Evolutionary conservation across 2,888 invertebrate species (phyloP).

Genomic region (Anthoptus insignis): DNA sequence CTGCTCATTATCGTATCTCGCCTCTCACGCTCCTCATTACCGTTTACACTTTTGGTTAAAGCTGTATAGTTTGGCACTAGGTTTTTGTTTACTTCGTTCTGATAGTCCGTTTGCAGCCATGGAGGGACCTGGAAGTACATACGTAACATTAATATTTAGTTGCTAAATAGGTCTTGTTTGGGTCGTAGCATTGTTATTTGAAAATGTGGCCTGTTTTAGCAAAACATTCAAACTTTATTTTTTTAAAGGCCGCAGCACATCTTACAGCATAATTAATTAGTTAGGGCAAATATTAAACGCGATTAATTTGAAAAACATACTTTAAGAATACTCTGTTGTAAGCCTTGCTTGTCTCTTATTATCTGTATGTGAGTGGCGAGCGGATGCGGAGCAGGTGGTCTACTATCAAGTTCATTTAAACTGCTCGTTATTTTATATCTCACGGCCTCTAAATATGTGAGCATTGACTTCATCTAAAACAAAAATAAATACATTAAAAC

Average conservation of each 20-base stretch:
- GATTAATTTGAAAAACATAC: too few relatives aligned
- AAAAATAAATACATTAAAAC: too few relatives aligned
- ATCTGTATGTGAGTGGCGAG: slow-evolving; percentile 95
- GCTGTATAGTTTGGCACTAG: slow-evolving; percentile 79
- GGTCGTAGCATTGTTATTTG: too few relatives aligned
- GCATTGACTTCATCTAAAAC: slow-evolving; percentile 96
- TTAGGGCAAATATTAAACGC: not conserved
- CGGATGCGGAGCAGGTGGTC: slow-evolving; percentile 93
- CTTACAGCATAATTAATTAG: too few relatives aligned
- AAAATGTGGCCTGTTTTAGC: too few relatives aligned
- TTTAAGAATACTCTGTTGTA: slow-evolving; percentile 95
- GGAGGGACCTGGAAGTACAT: slow-evolving; percentile 91
- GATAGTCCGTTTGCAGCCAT: slow-evolving; percentile 90
- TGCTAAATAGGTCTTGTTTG: too few relatives aligned
- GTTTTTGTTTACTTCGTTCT: slow-evolving; percentile 82
- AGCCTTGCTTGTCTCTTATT: slow-evolving; percentile 95
- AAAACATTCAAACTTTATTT: too few relatives aligned
- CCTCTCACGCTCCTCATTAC: slow-evolving; percentile 73
- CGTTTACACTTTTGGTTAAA: slow-evolving; percentile 71
- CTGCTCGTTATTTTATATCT: slow-evolving; percentile 95
- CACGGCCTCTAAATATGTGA: slow-evolving; percentile 96
- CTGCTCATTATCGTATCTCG: slow-evolving; percentile 80
- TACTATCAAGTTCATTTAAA: slow-evolving; percentile 93
- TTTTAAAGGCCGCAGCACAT: too few relatives aligned
- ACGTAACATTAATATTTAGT: too few relatives aligned